A percentile compares a stretch with the other conserved stretches of the same genome.
These are phyloP conservation scores for Echinarachnius parma DNA, from an alignment of 53 echinoderm and acorn worm species.

Conservation along the genomic window DNA sequence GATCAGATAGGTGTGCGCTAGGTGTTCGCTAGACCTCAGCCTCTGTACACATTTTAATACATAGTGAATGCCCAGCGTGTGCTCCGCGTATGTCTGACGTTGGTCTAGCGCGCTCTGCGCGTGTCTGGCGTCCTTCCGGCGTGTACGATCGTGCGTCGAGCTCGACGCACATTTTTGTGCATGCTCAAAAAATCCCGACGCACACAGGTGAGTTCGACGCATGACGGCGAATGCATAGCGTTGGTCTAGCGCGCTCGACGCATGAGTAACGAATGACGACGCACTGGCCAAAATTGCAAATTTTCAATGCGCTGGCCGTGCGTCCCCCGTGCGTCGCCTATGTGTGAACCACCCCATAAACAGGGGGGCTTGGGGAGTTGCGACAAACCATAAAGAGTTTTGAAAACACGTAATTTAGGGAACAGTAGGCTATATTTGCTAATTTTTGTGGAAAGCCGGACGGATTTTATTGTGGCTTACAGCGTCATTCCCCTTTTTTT, in stretches of 20 bases:
- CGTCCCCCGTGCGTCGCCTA: too few relatives aligned
- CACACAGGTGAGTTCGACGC: neutral
- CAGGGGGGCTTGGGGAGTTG: too few relatives aligned
- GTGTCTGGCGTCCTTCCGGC: conserved; percentile 9
- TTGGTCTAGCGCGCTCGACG: neutral
- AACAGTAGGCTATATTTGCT: too few relatives aligned
- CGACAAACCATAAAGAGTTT: too few relatives aligned
- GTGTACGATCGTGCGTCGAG: neutral
- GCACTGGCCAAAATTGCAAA: too few relatives aligned
- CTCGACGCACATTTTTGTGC: neutral
- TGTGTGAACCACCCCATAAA: too few relatives aligned
- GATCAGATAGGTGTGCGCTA: neutral
- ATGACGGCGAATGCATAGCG: neutral
- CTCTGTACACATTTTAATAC: neutral
- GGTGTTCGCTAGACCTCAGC: neutral
- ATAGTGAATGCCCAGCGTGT: neutral
- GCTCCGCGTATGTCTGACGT: neutral
- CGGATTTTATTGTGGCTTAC: too few relatives aligned
- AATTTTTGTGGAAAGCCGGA: too few relatives aligned
- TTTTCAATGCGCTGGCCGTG: too few relatives aligned
- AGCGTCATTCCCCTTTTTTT: too few relatives aligned
- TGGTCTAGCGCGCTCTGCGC: conserved; percentile 1
- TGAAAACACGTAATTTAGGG: too few relatives aligned
- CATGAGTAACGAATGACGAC: neutral
- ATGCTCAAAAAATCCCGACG: conserved; percentile 12